Evolutionary conservation across 2,797 vertebrate genomes (phyloP).

Genomic region (Strix occidentalis): DNA sequence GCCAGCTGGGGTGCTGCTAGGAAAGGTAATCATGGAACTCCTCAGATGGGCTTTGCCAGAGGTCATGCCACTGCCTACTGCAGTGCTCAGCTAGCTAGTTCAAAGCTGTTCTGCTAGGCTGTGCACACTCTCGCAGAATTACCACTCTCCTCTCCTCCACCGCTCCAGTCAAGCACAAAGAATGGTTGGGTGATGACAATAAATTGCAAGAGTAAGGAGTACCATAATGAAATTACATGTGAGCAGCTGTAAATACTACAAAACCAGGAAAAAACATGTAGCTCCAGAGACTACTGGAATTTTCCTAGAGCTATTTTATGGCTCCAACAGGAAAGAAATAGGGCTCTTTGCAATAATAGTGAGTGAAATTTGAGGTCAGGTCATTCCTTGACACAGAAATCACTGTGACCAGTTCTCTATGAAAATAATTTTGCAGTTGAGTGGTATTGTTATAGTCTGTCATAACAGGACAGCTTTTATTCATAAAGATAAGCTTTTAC

Average conservation of each 20-base stretch:
- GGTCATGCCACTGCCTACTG: neutral
- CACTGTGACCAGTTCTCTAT: neutral
- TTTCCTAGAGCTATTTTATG: neutral
- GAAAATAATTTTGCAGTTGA: neutral
- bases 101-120: neutral
- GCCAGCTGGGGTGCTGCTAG: neutral
- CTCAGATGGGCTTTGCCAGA: neutral
- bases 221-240: neutral
- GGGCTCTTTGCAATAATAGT: neutral
- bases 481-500: neutral
- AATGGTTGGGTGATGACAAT: neutral
- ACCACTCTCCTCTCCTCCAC: neutral
- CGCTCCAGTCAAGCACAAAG: neutral
- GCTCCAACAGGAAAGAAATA: neutral
- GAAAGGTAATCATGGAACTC: neutral
- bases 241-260: neutral
- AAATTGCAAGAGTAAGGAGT: neutral
- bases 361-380: neutral
- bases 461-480: neutral
- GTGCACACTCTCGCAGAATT: neutral
- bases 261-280: neutral
- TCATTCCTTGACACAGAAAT: neutral
- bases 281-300: neutral
- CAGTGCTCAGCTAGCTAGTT: neutral
- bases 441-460: neutral